Conservation (phyloP, 2,888 invertebrate species). For the Sarcophaga rosellei region DNA sequence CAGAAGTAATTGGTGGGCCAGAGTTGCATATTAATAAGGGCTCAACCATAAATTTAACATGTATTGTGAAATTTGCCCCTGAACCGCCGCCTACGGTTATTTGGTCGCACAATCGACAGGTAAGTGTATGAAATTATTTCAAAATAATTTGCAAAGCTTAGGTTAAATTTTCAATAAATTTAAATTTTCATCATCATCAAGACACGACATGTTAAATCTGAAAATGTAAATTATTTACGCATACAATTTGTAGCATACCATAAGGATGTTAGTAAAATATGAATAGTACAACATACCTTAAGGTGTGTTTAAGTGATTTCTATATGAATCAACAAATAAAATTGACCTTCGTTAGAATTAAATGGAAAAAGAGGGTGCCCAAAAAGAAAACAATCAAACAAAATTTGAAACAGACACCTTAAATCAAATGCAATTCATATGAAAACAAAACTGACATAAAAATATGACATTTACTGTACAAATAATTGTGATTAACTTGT, state of each 20-base stretch:
- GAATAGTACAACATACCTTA: conserved; percentile 2
- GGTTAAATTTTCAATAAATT: too few relatives aligned
- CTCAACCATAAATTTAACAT: conserved; percentile 93
- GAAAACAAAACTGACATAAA: conserved; percentile 57
- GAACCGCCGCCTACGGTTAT: conserved; percentile 91
- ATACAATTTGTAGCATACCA: conserved; percentile 30
- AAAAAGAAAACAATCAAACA: background rate
- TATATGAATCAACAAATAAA: background rate
- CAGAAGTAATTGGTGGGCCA: conserved; percentile 90
- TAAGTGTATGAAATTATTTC: conserved; percentile 74
- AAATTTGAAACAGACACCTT: conserved; percentile 16
- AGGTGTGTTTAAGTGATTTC: background rate
- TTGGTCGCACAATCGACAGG: conserved; percentile 90
- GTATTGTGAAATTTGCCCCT: conserved; percentile 91
- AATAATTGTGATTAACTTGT: conserved; percentile 71
- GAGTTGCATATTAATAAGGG: conserved; percentile 93
- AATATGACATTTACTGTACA: conserved; percentile 66
- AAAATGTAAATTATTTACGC: conserved; percentile 17
- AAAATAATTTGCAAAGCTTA: background rate
- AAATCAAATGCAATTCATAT: conserved; percentile 34
- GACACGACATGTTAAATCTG: too few relatives aligned
- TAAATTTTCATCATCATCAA: too few relatives aligned
- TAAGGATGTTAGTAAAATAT: background rate
- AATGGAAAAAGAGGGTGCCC: background rate
- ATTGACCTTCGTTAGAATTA: conserved; percentile 3